A percentile compares a stretch with the other conserved stretches of the same genome.
phyloP scores from a whole-genome alignment of 2,888 invertebrate genomes.

The Campoplex nolae region DNA sequence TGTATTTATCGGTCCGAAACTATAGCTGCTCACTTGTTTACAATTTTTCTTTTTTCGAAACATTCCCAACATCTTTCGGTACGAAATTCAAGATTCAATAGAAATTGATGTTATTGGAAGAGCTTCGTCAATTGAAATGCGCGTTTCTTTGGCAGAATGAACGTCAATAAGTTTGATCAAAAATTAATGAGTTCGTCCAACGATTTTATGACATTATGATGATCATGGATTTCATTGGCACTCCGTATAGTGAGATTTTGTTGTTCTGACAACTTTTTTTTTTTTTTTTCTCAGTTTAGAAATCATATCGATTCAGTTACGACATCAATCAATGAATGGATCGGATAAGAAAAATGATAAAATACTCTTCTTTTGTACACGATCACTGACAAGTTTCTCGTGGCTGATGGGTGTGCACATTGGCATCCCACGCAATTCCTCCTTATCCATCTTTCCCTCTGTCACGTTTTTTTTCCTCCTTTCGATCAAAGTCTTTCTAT shows the following conservation, averaged over 20 bases:
- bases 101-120: no score
- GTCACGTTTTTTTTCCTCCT: background rate
- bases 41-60: background rate
- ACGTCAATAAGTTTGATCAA: no score
- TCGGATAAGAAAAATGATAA: background rate
- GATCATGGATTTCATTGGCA: no score
- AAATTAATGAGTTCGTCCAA: no score
- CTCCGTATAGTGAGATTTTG: no score
- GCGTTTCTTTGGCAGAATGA: no score
- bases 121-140: no score
- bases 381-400: background rate
- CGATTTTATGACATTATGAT: no score
- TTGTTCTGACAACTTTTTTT: background rate
- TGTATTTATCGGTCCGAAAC: background rate
- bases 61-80: no score
- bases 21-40: background rate
- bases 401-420: background rate
- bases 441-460: constrained; percentile 2
- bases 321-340: background rate
- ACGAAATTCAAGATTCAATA: background rate
- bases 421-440: constrained; percentile 18
- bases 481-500: background rate
- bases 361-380: background rate
- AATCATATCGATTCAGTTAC: background rate
- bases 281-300: background rate